Base-by-base conservation (phyloP, 30 jellyfish, hydroid and myxozoan genomes). In the Clytia hemisphaerica region DNA sequence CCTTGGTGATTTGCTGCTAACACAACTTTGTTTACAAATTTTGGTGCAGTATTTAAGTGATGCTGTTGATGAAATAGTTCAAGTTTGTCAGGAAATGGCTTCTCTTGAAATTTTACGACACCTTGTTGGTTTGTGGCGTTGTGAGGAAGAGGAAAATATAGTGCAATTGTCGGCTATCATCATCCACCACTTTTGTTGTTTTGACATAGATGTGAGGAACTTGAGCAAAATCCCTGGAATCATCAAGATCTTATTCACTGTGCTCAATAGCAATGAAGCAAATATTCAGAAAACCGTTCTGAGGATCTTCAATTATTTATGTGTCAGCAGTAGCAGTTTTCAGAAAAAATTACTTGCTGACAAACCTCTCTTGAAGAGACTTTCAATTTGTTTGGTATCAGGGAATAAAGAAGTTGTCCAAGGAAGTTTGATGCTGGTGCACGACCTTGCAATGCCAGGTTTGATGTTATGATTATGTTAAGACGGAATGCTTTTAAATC, bases 391-490 rank as follows among this genome's bases (percentile, higher is more conserved):
- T 51, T 58, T 86, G 84, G 86, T 86, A 33, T 86, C 96, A 16
- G 93, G 93, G 12, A 73, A 72, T 62, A 46, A 34, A 44, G 94
- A 73, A 37, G 86, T 86, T 36, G 80, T 78, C 14, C 63, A 80
- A 42, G 78, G 96, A 79, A 69, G 94, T n/a, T 37, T 86, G 49
- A 48, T 86, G 83, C 50, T 86, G 54, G 75, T 86, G 19, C 96
- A 86, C 68, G 96, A 86, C 45, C 67, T 77, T 16, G 92, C 87
- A 0, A 74, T 77, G 88, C 58, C 67, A 58, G 96, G 96, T 78
- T n/a, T n/a, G n/a, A n/a, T n/a, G n/a, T n/a, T n/a, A n/a, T n/a
- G n/a, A n/a, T n/a, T n/a, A n/a, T n/a, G n/a, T n/a, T n/a, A n/a
- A n/a, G n/a, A n/a, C n/a, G n/a, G n/a, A n/a, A n/a, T n/a, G n/a